A percentile compares a stretch with the other conserved stretches of the same genome.
Conservation (phyloP, 2,113 vertebrate genomes). For the Osmerus mordax region DNA sequence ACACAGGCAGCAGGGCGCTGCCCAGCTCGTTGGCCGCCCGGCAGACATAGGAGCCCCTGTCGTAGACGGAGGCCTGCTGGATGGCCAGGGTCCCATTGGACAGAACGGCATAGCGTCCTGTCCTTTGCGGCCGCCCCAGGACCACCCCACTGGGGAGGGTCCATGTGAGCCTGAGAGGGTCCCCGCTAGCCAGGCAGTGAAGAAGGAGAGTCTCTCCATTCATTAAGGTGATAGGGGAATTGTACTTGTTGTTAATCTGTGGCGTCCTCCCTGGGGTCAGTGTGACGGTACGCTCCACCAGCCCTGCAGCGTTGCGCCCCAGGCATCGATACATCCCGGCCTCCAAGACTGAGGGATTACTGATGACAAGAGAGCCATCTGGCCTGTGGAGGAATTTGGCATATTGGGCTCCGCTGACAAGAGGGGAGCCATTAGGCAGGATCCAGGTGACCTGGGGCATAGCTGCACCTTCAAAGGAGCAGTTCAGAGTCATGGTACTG, state of each 20-base stretch:
- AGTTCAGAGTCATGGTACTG: conserved; percentile 80
- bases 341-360: conserved; percentile 71
- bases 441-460: conserved; percentile 76
- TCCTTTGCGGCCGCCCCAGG: conserved; percentile 73
- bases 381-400: conserved; percentile 75
- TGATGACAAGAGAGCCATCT: conserved; percentile 81
- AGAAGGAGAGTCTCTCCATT: conserved; percentile 81
- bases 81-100: conserved; percentile 83
- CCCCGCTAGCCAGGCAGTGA: conserved; percentile 70
- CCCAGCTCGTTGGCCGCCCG: conserved; percentile 73
- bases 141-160: conserved; percentile 79
- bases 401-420: conserved; percentile 66
- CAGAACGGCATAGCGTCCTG: conserved; percentile 76
- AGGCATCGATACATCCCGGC: conserved; percentile 83
- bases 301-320: conserved; percentile 72
- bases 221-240: conserved; percentile 75
- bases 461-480: conserved; percentile 72
- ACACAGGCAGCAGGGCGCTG: conserved; percentile 65
- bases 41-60: conserved; percentile 85
- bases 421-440: conserved; percentile 79
- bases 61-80: conserved; percentile 78
- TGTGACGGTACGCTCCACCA: conserved; percentile 73
- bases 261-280: conserved; percentile 77
- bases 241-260: conserved; percentile 71
- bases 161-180: conserved; percentile 72